Percentiles rank a stretch among this genome's conserved stretches.
phyloP scores from a whole-genome alignment of 2,113 vertebrate species.

The Vulpes ferrilata region DNA sequence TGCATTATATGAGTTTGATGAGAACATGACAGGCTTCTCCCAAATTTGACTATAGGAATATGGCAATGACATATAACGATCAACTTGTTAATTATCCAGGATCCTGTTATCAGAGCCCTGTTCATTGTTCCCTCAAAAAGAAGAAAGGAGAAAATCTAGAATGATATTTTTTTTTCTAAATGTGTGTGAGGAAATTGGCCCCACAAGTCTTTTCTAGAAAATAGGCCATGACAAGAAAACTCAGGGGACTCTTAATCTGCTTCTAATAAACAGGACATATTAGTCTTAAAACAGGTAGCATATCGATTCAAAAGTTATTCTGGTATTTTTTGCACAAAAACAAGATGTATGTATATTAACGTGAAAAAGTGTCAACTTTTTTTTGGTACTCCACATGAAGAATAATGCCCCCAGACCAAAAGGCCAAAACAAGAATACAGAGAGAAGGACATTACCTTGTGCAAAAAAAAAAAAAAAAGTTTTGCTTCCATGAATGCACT shows the following conservation, averaged over 20 bases:
- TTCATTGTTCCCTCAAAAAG: not conserved
- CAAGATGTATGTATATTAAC: not conserved
- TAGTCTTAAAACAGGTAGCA: not conserved
- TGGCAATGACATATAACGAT: fast-evolving
- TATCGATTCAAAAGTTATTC: not conserved
- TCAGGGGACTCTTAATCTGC: slow-evolving; percentile 17
- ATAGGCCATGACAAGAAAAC: not conserved
- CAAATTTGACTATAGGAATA: not conserved
- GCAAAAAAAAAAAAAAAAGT: not conserved
- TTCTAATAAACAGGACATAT: slow-evolving; percentile 41
- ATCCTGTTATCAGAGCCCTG: not conserved
- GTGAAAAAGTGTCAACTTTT: not conserved
- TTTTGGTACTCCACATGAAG: not conserved
- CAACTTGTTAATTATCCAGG: not conserved
- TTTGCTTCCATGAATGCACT: not conserved
- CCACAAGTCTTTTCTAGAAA: not conserved
- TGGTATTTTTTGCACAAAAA: not conserved
- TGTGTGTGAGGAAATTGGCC: not conserved
- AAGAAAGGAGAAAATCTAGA: not conserved
- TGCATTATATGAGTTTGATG: not conserved
- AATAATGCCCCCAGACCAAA: not conserved
- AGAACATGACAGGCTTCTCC: not conserved
- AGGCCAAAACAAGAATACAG: not conserved
- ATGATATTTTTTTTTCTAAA: not conserved
- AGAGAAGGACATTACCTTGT: not conserved